Evolutionary conservation across 2,797 vertebrate genomes (phyloP), one percentile per base, ranked within the genome.

Genomic region (Cyclopterus lumpus): DNA sequence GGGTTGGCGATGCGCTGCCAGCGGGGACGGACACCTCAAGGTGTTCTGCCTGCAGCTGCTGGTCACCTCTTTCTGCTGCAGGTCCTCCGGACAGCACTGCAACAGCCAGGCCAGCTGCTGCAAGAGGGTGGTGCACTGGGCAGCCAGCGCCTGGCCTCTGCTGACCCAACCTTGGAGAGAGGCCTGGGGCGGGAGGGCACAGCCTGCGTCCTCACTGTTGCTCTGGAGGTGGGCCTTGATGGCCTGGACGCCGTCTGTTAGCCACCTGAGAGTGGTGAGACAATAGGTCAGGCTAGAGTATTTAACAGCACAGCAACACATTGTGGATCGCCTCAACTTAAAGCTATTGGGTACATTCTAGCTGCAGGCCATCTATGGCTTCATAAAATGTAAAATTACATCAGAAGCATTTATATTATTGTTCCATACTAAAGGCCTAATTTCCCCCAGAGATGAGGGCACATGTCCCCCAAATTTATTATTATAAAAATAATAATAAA

Each of bases 31-130:
- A 69, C 93, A 95, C 61, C 90, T 94, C 22, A 96, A 84, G 42
- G 94, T 94, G 72, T 88, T 81, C 72, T 91, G 89, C 36, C 78
- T 74, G 68, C 82, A 80, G 76, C 84, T 44, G 22, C 71, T 71
- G 0, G 61, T 59, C 16, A 86, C 88, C 69, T 90, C 90, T 24
- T 74, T 78, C 71, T 87, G 80, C 86, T 88, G 92, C 6, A 66
- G 75, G 28, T 91, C 92, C 81, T 93, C 92, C 0, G 98, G 97
- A 80, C 98, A 99, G 89, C 97, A 97, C 44, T 96, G 96, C 6
- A 98, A 80, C 84, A 99, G 89, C 96, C 96, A 97, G 40, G 88
- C 89, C 10, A 98, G 84, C 88, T 99, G 97, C 88, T 97, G 94
- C 0, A 99, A 92, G 58, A 95, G 82, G 26, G 94, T 82, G 71